Conservation (phyloP, 2,888 invertebrate species). For the Phortica magna region DNA sequence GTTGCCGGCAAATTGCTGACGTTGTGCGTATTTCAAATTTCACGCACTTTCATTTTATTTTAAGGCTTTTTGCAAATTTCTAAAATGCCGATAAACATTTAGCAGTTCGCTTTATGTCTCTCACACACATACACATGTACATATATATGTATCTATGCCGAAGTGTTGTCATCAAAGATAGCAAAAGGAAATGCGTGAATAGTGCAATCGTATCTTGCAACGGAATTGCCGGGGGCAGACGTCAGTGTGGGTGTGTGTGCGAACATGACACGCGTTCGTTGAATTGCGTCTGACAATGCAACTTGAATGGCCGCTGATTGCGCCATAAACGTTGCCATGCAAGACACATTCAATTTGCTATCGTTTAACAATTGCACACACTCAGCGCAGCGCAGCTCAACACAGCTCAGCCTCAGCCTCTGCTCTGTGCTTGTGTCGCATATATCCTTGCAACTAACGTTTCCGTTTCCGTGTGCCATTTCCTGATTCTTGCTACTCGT, state of each 20-base stretch:
- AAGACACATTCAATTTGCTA: background rate
- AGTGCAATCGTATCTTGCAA: background rate
- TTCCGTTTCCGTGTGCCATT: slow-evolving; percentile 63
- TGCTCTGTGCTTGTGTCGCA: slow-evolving; percentile 39
- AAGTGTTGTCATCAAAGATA: background rate
- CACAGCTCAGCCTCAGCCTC: background rate
- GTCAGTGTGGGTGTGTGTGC: background rate
- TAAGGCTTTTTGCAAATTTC: slow-evolving; percentile 2
- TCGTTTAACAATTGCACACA: background rate
- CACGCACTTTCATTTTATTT: slow-evolving; percentile 1
- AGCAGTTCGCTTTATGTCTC: background rate
- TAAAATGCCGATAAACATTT: slow-evolving; percentile 24
- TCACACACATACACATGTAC: background rate
- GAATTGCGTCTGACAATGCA: slow-evolving; percentile 55
- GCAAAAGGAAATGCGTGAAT: background rate
- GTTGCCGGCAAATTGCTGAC: background rate
- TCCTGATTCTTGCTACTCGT: slow-evolving; percentile 40
- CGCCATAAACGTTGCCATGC: background rate
- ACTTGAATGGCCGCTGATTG: slow-evolving; percentile 59
- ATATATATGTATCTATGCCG: background rate
- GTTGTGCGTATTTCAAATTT: slow-evolving; percentile 7
- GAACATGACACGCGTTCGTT: background rate
- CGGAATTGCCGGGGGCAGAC: background rate
- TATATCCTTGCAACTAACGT: slow-evolving; percentile 71
- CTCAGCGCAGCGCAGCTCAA: background rate